Evolutionary conservation across 2,113 vertebrate species (phyloP).

Genomic region (Speoplatyrhinus poulsoni): DNA sequence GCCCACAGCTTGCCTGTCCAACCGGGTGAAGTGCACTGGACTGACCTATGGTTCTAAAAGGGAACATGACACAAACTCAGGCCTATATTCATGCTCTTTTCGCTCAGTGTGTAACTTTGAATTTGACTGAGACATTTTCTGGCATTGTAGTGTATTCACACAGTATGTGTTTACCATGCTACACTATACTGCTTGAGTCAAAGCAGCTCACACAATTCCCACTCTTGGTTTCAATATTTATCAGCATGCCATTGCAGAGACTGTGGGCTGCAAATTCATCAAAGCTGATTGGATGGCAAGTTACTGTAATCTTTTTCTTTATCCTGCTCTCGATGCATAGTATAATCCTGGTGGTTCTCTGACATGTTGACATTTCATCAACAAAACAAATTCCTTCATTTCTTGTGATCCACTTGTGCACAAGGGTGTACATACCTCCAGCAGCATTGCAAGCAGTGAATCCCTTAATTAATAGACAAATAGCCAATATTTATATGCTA

Average conservation of each 20-base stretch:
- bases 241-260: background rate
- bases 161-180: background rate
- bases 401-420: too few relatives aligned
- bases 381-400: too few relatives aligned
- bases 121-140: background rate
- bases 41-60: background rate
- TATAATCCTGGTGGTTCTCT: slow-evolving; percentile 13
- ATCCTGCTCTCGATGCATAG: background rate
- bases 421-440: too few relatives aligned
- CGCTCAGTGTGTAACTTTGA: background rate
- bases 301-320: slow-evolving; percentile 5
- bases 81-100: too few relatives aligned
- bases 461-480: too few relatives aligned
- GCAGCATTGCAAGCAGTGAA: too few relatives aligned
- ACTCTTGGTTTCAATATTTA: background rate
- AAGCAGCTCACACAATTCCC: background rate
- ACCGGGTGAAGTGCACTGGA: background rate
- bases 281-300: slow-evolving; percentile 12
- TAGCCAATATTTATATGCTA: too few relatives aligned
- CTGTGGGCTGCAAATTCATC: slow-evolving; percentile 9
- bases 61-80: too few relatives aligned
- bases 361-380: too few relatives aligned
- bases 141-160: background rate
- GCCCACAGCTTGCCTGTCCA: background rate
- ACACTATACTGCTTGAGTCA: background rate